phyloP scores from a whole-genome alignment of 53 echinoderm and acorn worm genomes.

The Henricia sp. region DNA sequence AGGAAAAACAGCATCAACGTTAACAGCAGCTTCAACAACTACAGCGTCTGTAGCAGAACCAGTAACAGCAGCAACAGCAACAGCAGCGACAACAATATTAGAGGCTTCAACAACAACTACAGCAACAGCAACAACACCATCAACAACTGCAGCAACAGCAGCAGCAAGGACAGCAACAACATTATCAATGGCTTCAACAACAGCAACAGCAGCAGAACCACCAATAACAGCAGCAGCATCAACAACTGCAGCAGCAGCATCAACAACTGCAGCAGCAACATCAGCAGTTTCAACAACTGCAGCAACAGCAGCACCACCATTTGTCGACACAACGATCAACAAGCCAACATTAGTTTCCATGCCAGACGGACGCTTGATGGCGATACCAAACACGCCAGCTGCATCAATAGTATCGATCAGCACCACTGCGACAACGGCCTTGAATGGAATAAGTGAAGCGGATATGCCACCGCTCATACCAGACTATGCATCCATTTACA shows the following conservation, averaged over 20 bases:
- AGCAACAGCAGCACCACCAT: no score
- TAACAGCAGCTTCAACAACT: background rate
- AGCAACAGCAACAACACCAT: background rate
- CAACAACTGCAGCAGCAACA: no score
- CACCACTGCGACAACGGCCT: no score
- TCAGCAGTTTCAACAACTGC: background rate
- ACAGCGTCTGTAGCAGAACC: background rate
- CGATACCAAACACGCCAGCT: no score
- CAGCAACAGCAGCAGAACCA: slow-evolving; percentile 6
- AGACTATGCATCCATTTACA: slow-evolving; percentile 34
- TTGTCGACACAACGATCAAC: no score
- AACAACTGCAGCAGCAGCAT: background rate
- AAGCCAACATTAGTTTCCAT: no score
- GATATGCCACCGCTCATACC: background rate
- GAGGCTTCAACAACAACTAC: background rate
- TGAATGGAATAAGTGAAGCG: background rate
- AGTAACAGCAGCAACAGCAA: background rate
- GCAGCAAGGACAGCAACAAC: background rate
- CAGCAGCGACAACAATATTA: background rate
- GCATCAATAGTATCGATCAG: no score
- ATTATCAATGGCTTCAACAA: background rate
- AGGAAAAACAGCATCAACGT: background rate
- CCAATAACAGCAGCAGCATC: no score
- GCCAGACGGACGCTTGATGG: no score
- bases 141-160: background rate